Percentiles rank a stretch among this genome's conserved stretches.
phyloP scores from a whole-genome alignment of 1,140 invertebrate genomes.

The Propsilocerus akamusi region DNA sequence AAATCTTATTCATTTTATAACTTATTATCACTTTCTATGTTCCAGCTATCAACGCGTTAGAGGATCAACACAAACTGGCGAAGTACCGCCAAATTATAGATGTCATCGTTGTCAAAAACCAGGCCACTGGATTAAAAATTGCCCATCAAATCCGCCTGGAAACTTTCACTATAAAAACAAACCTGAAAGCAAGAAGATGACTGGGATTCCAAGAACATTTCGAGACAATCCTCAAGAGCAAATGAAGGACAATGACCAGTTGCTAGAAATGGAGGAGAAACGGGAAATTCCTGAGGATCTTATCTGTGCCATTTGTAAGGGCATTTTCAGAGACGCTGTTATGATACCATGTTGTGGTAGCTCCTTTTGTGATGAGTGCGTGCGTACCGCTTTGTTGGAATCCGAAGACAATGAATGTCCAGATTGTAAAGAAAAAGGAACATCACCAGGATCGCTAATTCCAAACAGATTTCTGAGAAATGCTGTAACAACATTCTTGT shows the following conservation, averaged over 20 bases:
- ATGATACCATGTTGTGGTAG: slow-evolving; percentile 95
- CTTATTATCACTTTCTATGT: neutral
- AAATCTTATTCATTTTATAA: slow-evolving; percentile 9
- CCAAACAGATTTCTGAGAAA: slow-evolving; percentile 81
- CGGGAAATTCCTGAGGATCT: slow-evolving; percentile 78
- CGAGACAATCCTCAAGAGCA: slow-evolving; percentile 38
- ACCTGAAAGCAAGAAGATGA: slow-evolving; percentile 75
- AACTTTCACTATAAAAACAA: slow-evolving; percentile 32
- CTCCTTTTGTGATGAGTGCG: slow-evolving; percentile 97
- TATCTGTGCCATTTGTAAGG: slow-evolving; percentile 78
- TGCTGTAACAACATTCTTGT: slow-evolving; percentile 73
- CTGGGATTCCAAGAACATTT: slow-evolving; percentile 94
- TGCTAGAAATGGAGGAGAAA: slow-evolving; percentile 38
- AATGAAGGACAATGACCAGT: slow-evolving; percentile 2
- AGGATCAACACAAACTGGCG: slow-evolving; percentile 68
- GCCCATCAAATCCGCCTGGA: slow-evolving; percentile 40
- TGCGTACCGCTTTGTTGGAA: slow-evolving; percentile 69
- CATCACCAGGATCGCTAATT: slow-evolving; percentile 81
- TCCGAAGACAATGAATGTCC: slow-evolving; percentile 91
- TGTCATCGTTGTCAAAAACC: slow-evolving; percentile 84
- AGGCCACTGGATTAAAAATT: slow-evolving; percentile 94
- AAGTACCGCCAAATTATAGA: slow-evolving; percentile 72
- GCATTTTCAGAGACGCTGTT: slow-evolving; percentile 87
- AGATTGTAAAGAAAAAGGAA: slow-evolving; percentile 77
- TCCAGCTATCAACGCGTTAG: slow-evolving; percentile 72